Evolutionary conservation across 2,797 vertebrate genomes (phyloP), one percentile per base, ranked within the genome.

Genomic region (Arrhamphus sclerolepis): DNA sequence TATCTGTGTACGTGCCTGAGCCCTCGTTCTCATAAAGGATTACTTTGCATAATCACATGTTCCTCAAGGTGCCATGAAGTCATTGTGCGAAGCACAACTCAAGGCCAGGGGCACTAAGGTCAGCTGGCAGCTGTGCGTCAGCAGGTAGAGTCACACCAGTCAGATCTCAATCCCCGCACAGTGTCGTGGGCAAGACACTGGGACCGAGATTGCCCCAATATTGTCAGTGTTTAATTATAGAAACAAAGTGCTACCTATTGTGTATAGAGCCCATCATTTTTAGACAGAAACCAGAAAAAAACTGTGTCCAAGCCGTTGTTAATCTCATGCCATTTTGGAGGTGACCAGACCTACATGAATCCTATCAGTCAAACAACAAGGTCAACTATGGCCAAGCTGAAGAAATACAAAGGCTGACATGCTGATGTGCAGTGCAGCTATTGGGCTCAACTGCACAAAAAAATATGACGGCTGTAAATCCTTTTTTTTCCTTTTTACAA

Each of bases 361-460:
- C 90, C 93, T 90, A 92, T 91, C 92, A 91, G 88, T 81, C 74
- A 90, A 82, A 81, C 87, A 66, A 89, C 84, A 72, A 85, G 49
- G 65, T 70, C 62, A 38, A 21, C 43, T 31, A 43, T 64, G 71
- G 76, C 47, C 21, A n/a, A 52, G 80, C 51, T 50, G 44, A 61
- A 48, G 60, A 43, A 18, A 18, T 29, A 26, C 16, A 31, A 49
- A 46, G 44, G n/a, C 24, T n/a, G 49, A 58, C 26, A 28, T 21
- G 22, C 49, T 31, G 21, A 29, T 43, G 59, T 63, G 82, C 72
- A 89, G 91, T 89, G 90, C 87, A 92, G 87, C 71, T 85, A 80
- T 46, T 88, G 89, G 92, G 90, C 89, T 87, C 9, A 11, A 9
- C 34, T 50, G 39, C 84, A 84, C 88, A 86, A 82, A 89, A 93